phyloP scores from a whole-genome alignment of 2,888 invertebrate species.

The Auanema freiburgensis region DNA sequence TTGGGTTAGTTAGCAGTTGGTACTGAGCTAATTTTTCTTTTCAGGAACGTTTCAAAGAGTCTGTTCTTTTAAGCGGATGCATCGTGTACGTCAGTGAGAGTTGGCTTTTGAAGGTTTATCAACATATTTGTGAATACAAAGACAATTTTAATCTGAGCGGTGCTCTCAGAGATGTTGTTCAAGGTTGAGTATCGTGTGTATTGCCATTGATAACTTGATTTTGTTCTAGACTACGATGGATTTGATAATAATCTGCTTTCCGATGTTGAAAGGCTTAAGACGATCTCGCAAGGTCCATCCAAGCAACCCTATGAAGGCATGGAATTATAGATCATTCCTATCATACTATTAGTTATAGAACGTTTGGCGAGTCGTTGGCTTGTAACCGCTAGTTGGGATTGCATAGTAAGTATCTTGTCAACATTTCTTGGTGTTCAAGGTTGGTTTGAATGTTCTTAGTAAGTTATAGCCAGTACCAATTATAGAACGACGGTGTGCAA shows the following conservation, averaged over 20 bases:
- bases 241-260: constrained; percentile 36
- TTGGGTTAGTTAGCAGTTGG: constrained; percentile 14
- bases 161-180: constrained; percentile 13
- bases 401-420: constrained; percentile 40
- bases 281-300: constrained; percentile 22
- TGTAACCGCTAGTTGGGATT: constrained; percentile 40
- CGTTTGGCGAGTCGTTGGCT: constrained; percentile 39
- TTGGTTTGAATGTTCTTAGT: neutral
- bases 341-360: constrained; percentile 17
- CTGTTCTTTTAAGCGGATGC: constrained; percentile 72
- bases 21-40: constrained; percentile 3
- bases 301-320: constrained; percentile 17
- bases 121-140: constrained; percentile 61
- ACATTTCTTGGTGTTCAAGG: constrained; percentile 38
- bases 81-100: constrained; percentile 88
- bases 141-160: neutral
- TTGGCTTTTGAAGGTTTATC: constrained; percentile 90
- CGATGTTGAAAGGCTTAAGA: constrained; percentile 38
- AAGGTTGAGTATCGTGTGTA: constrained; percentile 2
- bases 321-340: neutral
- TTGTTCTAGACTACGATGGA: constrained; percentile 37
- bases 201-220: neutral
- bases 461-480: neutral
- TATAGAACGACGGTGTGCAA: constrained; percentile 25
- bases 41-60: constrained; percentile 35